These are phyloP conservation scores for Ecdyonurus torrentis DNA, from an alignment of 2,888 invertebrate genomes.

Conservation along the genomic window DNA sequence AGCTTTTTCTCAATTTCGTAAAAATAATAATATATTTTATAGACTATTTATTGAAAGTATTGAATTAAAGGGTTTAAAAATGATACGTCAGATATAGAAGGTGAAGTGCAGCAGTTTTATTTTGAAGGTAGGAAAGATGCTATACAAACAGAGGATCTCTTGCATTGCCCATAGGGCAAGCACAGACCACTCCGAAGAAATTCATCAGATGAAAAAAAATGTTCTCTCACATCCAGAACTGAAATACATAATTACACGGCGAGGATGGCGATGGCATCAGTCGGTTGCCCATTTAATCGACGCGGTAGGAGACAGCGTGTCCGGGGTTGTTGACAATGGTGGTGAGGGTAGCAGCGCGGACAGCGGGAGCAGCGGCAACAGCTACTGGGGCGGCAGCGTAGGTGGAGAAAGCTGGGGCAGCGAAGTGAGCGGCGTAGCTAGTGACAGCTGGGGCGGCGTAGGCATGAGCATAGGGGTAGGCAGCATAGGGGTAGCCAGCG, in stretches of 20 bases:
- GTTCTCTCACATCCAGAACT: not conserved
- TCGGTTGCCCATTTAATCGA: conserved; percentile 20
- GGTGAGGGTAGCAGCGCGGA: conserved; percentile 22
- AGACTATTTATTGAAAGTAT: too few species aligned
- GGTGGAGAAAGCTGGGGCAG: conserved; percentile 9
- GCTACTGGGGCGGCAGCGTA: conserved; percentile 13
- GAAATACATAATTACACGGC: not conserved
- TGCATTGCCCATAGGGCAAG: not conserved
- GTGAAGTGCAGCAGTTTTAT: not conserved
- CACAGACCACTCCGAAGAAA: not conserved
- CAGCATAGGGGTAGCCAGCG: conserved; percentile 5
- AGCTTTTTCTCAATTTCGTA: too few species aligned
- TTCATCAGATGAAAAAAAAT: not conserved
- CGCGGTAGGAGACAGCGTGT: conserved; percentile 26
- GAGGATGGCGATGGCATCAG: not conserved
- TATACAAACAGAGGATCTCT: not conserved
- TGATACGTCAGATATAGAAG: not conserved
- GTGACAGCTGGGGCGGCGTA: conserved; percentile 6
- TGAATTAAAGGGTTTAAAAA: too few species aligned
- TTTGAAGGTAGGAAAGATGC: not conserved
- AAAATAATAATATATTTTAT: too few species aligned
- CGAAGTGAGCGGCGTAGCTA: conserved; percentile 4
- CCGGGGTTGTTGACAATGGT: conserved; percentile 27
- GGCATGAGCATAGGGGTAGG: conserved; percentile 8
- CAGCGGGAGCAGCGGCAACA: conserved; percentile 13